Conservation (phyloP, 35 echinoderm and acorn worm species). For the Heliocidaris erythrogramma region DNA sequence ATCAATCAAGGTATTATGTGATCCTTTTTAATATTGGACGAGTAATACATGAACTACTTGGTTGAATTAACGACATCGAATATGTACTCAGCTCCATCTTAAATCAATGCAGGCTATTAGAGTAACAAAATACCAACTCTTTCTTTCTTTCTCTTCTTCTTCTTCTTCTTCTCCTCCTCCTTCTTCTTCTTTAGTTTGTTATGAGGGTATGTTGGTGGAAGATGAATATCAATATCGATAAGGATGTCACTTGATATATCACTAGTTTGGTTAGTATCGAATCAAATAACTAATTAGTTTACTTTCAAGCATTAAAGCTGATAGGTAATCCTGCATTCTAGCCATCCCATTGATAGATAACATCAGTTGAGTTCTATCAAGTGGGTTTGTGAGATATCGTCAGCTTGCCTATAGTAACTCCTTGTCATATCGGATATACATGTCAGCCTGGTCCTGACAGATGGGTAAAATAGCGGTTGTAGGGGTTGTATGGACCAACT, state of each 20-base stretch:
- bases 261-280: background rate
- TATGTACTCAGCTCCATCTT: too few relatives aligned
- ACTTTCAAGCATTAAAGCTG: background rate
- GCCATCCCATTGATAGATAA: background rate
- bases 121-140: too few relatives aligned
- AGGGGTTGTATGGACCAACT: background rate
- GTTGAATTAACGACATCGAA: too few relatives aligned
- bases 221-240: background rate
- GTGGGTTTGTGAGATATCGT: background rate
- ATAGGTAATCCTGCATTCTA: background rate
- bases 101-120: too few relatives aligned
- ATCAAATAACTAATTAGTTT: slow-evolving; percentile 6
- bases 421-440: background rate
- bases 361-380: background rate
- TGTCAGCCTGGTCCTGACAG: background rate
- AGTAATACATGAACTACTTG: too few relatives aligned
- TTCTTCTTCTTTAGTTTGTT: background rate
- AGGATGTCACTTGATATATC: background rate
- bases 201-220: background rate
- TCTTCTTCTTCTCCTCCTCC: background rate
- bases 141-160: background rate
- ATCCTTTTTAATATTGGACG: too few relatives aligned
- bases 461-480: background rate
- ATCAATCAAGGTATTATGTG: too few relatives aligned
- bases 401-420: too few relatives aligned